Evolutionary conservation across 2,888 invertebrate species (phyloP).

Genomic region (Cerastoderma edule): DNA sequence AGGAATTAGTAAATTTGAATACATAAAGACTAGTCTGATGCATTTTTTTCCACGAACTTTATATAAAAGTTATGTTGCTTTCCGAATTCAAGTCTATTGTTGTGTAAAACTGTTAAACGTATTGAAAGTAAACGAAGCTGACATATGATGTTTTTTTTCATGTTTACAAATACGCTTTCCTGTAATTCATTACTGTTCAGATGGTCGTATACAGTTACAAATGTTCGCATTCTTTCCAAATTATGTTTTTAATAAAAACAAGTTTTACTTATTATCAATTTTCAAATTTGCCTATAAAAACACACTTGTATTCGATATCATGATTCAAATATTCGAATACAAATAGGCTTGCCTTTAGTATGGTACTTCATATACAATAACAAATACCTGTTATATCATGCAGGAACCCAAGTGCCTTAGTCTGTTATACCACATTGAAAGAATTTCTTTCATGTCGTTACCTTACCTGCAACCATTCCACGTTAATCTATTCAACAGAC

Average conservation of each 20-base stretch:
- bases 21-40: too few species aligned
- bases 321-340: background rate
- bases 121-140: too few species aligned
- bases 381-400: background rate
- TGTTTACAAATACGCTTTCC: too few species aligned
- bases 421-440: background rate
- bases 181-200: too few species aligned
- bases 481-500: conserved; percentile 12
- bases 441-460: conserved; percentile 2
- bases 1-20: too few species aligned
- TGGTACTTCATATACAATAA: background rate
- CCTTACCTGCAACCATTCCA: background rate
- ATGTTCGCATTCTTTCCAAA: too few species aligned
- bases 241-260: background rate
- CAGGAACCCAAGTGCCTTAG: background rate
- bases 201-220: too few species aligned
- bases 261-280: background rate
- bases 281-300: background rate
- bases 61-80: too few species aligned
- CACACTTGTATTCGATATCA: background rate
- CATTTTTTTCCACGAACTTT: too few species aligned
- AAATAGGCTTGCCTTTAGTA: background rate
- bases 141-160: too few species aligned
- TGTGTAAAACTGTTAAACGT: too few species aligned
- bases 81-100: too few species aligned